Evolutionary conservation across 2,113 vertebrate species (phyloP).

Genomic region (Nematolebias whitei): DNA sequence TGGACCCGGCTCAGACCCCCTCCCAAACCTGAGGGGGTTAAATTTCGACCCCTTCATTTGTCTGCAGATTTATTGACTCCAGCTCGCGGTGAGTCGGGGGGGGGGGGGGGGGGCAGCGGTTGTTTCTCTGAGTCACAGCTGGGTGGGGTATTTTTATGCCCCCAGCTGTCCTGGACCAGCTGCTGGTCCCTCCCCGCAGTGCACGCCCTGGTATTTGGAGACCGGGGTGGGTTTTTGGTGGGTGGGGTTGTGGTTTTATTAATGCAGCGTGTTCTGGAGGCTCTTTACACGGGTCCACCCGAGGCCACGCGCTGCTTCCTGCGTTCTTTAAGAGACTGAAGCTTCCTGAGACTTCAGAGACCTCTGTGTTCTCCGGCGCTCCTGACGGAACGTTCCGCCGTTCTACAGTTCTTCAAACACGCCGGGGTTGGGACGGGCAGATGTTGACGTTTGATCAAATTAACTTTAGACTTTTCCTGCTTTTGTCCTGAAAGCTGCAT

Average conservation of each 20-base stretch:
- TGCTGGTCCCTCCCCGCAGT: neutral
- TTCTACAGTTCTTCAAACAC: too few relatives aligned
- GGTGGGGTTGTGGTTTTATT: constrained; percentile 20
- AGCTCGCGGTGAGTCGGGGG: constrained; percentile 42
- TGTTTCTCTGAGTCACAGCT: constrained; percentile 70
- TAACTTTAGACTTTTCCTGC: too few relatives aligned
- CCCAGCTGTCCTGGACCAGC: constrained; percentile 77
- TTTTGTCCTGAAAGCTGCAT: too few relatives aligned
- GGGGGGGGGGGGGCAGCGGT: constrained; percentile 18
- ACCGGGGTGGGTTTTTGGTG: constrained; percentile 32
- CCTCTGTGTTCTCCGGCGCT: too few relatives aligned
- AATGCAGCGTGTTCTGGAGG: constrained; percentile 14
- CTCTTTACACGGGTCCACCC: too few relatives aligned
- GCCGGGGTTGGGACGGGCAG: too few relatives aligned
- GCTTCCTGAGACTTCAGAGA: too few relatives aligned
- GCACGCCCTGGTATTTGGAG: constrained; percentile 48
- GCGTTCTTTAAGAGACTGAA: too few relatives aligned
- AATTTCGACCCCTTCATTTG: constrained; percentile 56
- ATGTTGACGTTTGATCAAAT: too few relatives aligned
- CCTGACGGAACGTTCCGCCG: too few relatives aligned
- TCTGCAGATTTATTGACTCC: constrained; percentile 63
- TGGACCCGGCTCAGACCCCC: too few relatives aligned
- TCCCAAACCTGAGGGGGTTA: neutral
- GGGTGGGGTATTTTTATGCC: constrained; percentile 79
- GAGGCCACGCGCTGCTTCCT: too few relatives aligned